These are phyloP conservation scores for Tipula lateralis DNA, from an alignment of 2,888 invertebrate genomes.

Conservation along the genomic window DNA sequence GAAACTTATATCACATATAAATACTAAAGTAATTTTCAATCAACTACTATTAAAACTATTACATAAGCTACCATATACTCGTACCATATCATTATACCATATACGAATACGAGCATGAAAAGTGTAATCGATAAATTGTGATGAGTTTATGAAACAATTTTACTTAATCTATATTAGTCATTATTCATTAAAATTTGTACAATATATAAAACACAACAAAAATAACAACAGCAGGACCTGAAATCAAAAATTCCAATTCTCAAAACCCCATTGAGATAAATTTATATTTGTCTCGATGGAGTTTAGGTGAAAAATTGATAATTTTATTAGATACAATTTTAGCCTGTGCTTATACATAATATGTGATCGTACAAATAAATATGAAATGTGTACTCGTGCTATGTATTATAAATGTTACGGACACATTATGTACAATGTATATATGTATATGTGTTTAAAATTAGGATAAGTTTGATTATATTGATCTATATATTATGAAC, in stretches of 20 bases:
- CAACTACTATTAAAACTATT: not conserved
- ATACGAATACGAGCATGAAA: not conserved
- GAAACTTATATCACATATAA: not conserved
- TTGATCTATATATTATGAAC: not conserved
- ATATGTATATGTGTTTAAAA: not conserved
- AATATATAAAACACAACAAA: not conserved
- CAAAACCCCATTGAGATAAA: not conserved
- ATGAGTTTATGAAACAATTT: not conserved
- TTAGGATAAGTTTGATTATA: not conserved
- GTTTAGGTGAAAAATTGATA: slow-evolving; percentile 1
- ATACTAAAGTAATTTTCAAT: not conserved
- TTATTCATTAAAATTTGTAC: not conserved
- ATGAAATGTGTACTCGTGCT: not conserved
- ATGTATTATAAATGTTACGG: not conserved
- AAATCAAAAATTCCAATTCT: not conserved
- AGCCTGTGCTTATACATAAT: not conserved
- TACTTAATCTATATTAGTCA: not conserved
- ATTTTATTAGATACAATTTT: not conserved
- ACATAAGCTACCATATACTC: not conserved
- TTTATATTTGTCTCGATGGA: not conserved
- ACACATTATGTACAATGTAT: not conserved
- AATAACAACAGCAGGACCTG: not conserved
- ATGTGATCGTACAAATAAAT: not conserved
- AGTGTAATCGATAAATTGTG: not conserved
- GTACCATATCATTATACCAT: not conserved